Conservation (phyloP, 2,888 invertebrate genomes). For the Lapara coniferarum region DNA sequence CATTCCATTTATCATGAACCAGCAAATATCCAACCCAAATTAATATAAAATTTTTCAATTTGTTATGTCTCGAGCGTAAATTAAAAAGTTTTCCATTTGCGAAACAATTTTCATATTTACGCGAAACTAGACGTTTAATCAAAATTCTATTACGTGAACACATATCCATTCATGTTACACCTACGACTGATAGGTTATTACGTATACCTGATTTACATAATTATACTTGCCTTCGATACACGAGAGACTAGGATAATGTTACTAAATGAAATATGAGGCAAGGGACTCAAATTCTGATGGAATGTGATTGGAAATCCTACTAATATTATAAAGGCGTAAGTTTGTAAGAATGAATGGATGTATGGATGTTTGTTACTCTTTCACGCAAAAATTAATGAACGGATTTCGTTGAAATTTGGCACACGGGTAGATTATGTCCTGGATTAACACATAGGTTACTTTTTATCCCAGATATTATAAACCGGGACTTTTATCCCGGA, state of each 20-base stretch:
- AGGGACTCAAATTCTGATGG: background rate
- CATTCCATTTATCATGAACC: background rate
- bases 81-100: conserved; percentile 1
- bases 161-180: background rate
- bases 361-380: too few species aligned
- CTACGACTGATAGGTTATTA: background rate
- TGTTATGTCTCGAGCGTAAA: background rate
- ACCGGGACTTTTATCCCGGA: too few species aligned
- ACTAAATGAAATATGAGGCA: background rate
- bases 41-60: background rate
- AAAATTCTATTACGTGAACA: conserved; percentile 15
- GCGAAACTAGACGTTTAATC: conserved; percentile 14
- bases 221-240: background rate
- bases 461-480: too few species aligned
- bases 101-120: conserved; percentile 15
- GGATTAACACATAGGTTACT: too few species aligned
- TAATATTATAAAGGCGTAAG: too few species aligned
- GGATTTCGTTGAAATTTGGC: too few species aligned
- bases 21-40: background rate
- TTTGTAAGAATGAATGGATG: too few species aligned
- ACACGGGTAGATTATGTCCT: too few species aligned
- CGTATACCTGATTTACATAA: conserved; percentile 2
- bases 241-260: background rate
- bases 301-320: too few species aligned
- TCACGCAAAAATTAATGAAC: too few species aligned